Conservation (phyloP, 53 echinoderm and acorn worm genomes). For the Hippasteria phrygiana region DNA sequence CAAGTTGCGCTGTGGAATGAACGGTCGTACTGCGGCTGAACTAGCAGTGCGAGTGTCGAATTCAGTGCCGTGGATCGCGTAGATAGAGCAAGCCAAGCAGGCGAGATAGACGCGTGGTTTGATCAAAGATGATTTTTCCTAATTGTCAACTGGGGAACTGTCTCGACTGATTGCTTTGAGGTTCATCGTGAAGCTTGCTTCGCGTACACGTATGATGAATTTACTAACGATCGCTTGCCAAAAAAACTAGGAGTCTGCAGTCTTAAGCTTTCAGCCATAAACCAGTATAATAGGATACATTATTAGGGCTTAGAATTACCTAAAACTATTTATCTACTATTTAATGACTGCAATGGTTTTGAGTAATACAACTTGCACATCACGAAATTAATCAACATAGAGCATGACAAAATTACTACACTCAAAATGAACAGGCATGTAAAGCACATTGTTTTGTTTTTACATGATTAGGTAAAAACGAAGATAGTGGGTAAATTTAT, state of each 20-base stretch:
- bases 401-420: no score
- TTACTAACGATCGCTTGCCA: neutral
- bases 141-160: constrained; percentile 58
- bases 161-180: constrained; percentile 24
- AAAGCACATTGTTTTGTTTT: no score
- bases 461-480: no score
- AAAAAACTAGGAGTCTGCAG: neutral
- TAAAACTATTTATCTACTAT: neutral
- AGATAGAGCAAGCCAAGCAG: neutral
- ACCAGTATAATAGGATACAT: neutral
- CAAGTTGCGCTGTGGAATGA: neutral
- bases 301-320: neutral
- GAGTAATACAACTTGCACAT: neutral
- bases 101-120: constrained; percentile 31
- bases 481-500: no score
- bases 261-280: neutral
- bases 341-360: no score
- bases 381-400: no score
- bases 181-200: neutral
- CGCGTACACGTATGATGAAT: neutral
- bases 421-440: no score
- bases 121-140: constrained; percentile 55
- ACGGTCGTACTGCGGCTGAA: neutral
- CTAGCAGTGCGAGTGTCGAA: neutral
- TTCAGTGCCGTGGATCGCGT: no score